phyloP scores from a whole-genome alignment of 2,113 vertebrate species.

The Lathamus discolor region DNA sequence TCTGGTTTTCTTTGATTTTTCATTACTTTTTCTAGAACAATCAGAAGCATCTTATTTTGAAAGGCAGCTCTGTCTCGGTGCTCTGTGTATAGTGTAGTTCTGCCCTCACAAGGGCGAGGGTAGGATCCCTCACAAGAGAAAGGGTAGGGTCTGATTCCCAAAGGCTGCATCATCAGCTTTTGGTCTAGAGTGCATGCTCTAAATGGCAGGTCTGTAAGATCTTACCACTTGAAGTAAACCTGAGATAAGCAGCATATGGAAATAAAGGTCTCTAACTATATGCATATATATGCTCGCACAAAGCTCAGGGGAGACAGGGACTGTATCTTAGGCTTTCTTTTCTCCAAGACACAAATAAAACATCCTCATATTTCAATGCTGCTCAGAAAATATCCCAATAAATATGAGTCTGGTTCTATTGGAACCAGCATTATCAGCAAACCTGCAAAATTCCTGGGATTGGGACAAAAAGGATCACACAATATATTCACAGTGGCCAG shows the following conservation, averaged over 20 bases:
- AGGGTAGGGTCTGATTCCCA: neutral
- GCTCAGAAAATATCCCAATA: neutral
- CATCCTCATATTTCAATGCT: neutral
- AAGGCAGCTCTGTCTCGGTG: neutral
- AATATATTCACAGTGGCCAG: neutral
- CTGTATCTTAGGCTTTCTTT: neutral
- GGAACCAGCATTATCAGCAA: neutral
- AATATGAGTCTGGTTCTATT: neutral
- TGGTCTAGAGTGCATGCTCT: neutral
- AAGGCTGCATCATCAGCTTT: neutral
- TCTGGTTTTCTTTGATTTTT: constrained; percentile 26
- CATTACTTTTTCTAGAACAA: constrained; percentile 2
- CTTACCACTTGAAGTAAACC: neutral
- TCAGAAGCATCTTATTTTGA: constrained; percentile 10
- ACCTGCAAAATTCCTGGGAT: neutral
- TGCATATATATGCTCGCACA: neutral
- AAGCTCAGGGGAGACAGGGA: neutral
- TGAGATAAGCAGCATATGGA: neutral
- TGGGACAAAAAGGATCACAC: neutral
- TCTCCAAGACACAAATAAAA: neutral
- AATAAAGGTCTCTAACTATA: neutral
- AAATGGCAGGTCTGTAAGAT: neutral
- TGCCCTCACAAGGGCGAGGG: neutral
- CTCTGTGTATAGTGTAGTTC: neutral
- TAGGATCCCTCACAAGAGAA: neutral